Evolutionary conservation across 1,140 invertebrate species (phyloP).

Genomic region (Drosophila prosaltans): DNA sequence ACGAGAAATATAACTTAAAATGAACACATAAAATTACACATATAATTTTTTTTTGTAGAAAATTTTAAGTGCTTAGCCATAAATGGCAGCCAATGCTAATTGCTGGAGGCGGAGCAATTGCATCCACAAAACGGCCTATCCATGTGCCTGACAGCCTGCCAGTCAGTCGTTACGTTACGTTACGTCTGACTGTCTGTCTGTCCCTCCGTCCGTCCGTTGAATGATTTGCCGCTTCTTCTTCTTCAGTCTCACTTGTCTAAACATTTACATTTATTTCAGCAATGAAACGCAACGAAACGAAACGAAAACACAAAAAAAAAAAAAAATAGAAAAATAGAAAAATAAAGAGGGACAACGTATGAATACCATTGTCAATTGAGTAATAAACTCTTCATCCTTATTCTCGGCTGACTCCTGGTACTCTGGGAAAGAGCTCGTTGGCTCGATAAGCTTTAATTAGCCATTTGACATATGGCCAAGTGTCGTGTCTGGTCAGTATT

Average conservation of each 20-base stretch:
- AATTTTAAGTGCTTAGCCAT: constrained; percentile 44
- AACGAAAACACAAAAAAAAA: constrained; percentile 24
- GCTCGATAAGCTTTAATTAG: constrained; percentile 38
- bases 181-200: neutral
- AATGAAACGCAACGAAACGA: neutral
- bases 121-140: constrained; percentile 15
- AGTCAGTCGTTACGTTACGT: too few species aligned
- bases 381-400: neutral
- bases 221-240: constrained; percentile 25
- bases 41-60: constrained; percentile 27
- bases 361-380: neutral
- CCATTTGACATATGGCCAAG: constrained; percentile 57
- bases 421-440: neutral
- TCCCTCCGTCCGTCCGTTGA: constrained; percentile 7
- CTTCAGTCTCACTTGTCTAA: constrained; percentile 63
- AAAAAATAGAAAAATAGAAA: constrained; percentile 3
- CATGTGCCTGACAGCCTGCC: constrained; percentile 5
- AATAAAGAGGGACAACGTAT: neutral
- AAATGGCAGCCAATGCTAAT: constrained; percentile 35
- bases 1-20: constrained; percentile 25
- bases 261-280: constrained; percentile 75
- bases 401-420: neutral
- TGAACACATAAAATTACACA: constrained; percentile 46
- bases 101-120: constrained; percentile 20
- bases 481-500: constrained; percentile 60